Conservation (phyloP, 2,113 vertebrate species). For the Arizona elegans region DNA sequence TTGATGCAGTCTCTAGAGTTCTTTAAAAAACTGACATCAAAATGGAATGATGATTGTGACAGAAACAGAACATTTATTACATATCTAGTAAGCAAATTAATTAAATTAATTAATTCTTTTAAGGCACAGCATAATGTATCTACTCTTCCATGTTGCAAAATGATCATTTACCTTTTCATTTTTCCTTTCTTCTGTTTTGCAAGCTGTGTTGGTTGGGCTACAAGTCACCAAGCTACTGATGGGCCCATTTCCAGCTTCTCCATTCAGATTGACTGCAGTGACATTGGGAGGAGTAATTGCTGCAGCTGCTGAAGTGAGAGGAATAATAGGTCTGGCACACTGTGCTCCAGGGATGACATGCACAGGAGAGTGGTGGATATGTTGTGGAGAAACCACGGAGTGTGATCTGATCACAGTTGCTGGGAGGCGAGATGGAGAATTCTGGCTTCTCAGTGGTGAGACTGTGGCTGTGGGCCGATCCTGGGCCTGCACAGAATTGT, state of each 20-base stretch:
- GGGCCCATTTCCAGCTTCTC: conserved; percentile 64
- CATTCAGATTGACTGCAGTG: conserved; percentile 80
- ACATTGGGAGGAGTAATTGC: conserved; percentile 90
- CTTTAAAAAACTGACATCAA: not conserved
- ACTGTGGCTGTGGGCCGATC: conserved; percentile 83
- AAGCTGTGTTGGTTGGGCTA: conserved; percentile 65
- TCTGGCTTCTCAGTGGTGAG: conserved; percentile 84
- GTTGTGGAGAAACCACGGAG: conserved; percentile 79
- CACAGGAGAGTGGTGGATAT: conserved; percentile 69
- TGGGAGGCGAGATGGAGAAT: conserved; percentile 83
- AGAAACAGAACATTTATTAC: not conserved
- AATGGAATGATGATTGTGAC: not conserved
- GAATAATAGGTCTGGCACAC: conserved; percentile 75
- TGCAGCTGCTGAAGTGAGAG: conserved; percentile 78
- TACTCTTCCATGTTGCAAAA: fast-evolving
- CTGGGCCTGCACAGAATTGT: conserved; percentile 76
- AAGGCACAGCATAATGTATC: not conserved
- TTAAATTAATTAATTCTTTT: not conserved
- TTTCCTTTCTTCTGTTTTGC: conserved; percentile 81
- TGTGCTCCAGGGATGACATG: conserved; percentile 63
- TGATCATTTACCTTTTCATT: conserved; percentile 82
- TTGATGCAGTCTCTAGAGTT: not conserved
- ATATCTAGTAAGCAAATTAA: not conserved
- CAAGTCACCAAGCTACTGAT: conserved; percentile 65
- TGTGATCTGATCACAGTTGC: conserved; percentile 77